Evolutionary conservation across 2,888 invertebrate genomes (phyloP).

Genomic region (Aphodius sticticus): DNA sequence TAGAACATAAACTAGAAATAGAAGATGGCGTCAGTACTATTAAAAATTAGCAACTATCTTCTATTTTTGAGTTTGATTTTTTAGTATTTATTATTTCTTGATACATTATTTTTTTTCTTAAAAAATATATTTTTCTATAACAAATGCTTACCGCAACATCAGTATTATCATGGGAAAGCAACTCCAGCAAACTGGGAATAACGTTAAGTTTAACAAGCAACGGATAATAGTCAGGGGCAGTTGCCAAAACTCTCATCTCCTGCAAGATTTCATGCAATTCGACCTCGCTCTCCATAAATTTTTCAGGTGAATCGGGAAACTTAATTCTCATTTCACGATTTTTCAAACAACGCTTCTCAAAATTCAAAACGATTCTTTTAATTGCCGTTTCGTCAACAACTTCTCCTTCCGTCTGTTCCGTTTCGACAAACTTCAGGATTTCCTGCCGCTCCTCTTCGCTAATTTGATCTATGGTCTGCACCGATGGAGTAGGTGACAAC

Average conservation of each 20-base stretch:
- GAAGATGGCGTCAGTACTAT: no score
- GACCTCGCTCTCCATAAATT: constrained; percentile 98
- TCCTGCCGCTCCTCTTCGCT: constrained; percentile 79
- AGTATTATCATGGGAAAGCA: constrained; percentile 95
- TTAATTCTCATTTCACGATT: constrained; percentile 99
- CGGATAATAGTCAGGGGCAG: constrained; percentile 94
- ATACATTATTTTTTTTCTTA: no score
- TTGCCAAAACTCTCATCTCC: constrained; percentile 93
- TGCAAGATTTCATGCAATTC: constrained; percentile 75
- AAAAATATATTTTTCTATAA: background rate
- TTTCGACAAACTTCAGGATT: constrained; percentile 84
- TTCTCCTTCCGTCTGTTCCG: constrained; percentile 83
- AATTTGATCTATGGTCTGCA: constrained; percentile 63
- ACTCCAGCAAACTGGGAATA: constrained; percentile 88
- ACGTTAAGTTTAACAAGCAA: constrained; percentile 89
- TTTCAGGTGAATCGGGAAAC: constrained; percentile 95
- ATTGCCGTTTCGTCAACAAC: constrained; percentile 86
- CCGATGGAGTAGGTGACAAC: constrained; percentile 58
- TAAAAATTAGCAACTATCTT: no score
- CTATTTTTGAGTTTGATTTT: no score
- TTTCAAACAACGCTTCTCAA: constrained; percentile 92
- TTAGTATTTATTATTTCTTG: no score
- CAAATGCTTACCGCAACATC: constrained; percentile 69
- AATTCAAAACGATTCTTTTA: constrained; percentile 87
- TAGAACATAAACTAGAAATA: no score